These are phyloP conservation scores for Globodera rostochiensis DNA, from an alignment of 1,140 invertebrate species.

Conservation along the genomic window DNA sequence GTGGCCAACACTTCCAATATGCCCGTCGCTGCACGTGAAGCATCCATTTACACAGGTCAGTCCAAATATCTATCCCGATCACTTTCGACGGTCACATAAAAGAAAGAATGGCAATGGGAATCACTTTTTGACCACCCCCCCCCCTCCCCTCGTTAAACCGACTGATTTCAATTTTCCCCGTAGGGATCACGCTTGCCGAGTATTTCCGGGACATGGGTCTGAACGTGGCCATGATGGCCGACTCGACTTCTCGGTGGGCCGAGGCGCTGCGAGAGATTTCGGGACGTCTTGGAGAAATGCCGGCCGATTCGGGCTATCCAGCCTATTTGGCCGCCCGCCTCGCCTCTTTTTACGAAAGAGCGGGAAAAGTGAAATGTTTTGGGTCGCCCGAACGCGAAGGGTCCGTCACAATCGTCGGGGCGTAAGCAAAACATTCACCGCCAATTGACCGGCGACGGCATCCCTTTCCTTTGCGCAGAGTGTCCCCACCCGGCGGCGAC, in stretches of 20 bases:
- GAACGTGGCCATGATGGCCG: slow-evolving; percentile 99
- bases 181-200: slow-evolving; percentile 60
- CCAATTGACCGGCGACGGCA: not conserved
- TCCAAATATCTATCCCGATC: not conserved
- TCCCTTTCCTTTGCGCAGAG: slow-evolving; percentile 68
- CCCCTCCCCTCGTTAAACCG: not conserved
- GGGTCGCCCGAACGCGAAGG: slow-evolving; percentile 97
- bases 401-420: slow-evolving; percentile 98
- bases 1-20: slow-evolving; percentile 99
- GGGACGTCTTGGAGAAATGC: slow-evolving; percentile 99
- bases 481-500: slow-evolving; percentile 98
- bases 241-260: slow-evolving; percentile 99
- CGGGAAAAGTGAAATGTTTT: slow-evolving; percentile 91
- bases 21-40: slow-evolving; percentile 99
- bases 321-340: slow-evolving; percentile 86
- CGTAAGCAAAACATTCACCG: slow-evolving; percentile 68
- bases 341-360: slow-evolving; percentile 98
- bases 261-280: slow-evolving; percentile 99
- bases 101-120: too few species aligned
- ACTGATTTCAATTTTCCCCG: not conserved
- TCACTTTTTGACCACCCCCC: too few species aligned
- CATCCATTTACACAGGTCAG: slow-evolving; percentile 95
- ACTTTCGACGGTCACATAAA: too few species aligned
- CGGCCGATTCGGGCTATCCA: slow-evolving; percentile 92
- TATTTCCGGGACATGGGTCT: slow-evolving; percentile 89